Conservation (phyloP, 2,113 vertebrate genomes). For the Microtus oregoni region DNA sequence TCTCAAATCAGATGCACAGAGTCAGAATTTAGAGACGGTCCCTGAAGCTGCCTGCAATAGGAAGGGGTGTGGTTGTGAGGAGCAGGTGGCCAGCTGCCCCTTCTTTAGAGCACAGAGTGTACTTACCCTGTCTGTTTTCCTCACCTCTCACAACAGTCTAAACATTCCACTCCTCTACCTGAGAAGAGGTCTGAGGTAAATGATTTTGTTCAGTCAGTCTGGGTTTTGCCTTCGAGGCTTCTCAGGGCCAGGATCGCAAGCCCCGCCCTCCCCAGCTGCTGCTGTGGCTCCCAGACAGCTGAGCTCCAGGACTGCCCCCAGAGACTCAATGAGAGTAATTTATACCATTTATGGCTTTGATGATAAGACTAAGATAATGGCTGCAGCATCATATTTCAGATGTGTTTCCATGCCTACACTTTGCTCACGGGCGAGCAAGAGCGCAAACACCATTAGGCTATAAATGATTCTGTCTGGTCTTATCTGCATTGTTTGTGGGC, state of each 20-base stretch:
- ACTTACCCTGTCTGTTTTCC: not conserved
- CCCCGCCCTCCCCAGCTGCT: not conserved
- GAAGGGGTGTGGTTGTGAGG: not conserved
- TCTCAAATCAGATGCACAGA: not conserved
- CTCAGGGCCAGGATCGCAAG: not conserved
- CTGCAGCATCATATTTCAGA: not conserved
- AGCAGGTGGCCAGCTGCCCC: not conserved
- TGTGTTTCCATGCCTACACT: not conserved
- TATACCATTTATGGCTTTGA: not conserved
- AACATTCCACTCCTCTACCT: not conserved
- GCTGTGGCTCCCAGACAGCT: not conserved
- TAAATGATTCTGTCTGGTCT: slow-evolving; percentile 35
- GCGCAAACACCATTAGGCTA: not conserved
- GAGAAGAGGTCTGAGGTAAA: not conserved
- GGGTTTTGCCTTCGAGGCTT: not conserved
- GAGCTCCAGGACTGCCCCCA: not conserved
- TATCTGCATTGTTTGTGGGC: not conserved
- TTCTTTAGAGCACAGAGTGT: not conserved
- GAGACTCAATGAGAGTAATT: not conserved
- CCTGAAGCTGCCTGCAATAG: not conserved
- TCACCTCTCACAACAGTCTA: not conserved
- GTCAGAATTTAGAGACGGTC: not conserved
- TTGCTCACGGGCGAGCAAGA: not conserved
- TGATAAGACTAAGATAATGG: slow-evolving; percentile 8
- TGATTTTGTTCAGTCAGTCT: not conserved